Base-by-base conservation (phyloP, 2,888 invertebrate species). In the Odontomyia ornata region DNA sequence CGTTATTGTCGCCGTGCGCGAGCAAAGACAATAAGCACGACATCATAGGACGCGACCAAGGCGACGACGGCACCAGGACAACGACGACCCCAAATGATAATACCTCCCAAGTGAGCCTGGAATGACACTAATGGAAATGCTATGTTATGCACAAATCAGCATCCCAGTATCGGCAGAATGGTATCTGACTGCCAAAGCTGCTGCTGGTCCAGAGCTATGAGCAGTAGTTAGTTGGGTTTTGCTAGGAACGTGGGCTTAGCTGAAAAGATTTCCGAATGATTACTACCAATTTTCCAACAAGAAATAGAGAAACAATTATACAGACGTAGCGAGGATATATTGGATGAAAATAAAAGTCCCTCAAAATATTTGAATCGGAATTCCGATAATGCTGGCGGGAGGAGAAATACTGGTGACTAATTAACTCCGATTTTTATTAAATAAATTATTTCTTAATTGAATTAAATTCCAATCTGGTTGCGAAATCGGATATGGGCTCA, bases 61-160 rank as follows among this genome's bases (percentile, higher is more conserved):
- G 36, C 5, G 3, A 36, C 36, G 36, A 36, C 9, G 36, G 9
- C 9, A 36, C 36, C 9, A 36, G 36, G 36, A 36, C 36, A 36
- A 36, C 36, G 9, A 9, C 36, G 9, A 36, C 36, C 36, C 5
- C 36, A 9, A n/a, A 36, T 36, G 9, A 36, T 36, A 72, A n/a
- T 76, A 57, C 78, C 47, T 73, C 76, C 73, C 56, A 73, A 65
- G 72, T 76, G 30, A 76, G 73, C 64, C 36, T 73, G 76, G 76
- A 76, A 76, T 78, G 78, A 78, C 78, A 78, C 78, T 78, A 78
- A 78, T 78, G 78, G 78, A 78, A 78, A 78, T 76, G 73, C 76
- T 72, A 69, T 78, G 78, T 78, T 78, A 73, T 65, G 73, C 73
- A 36, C 73, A 60, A 60, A 73, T 73, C 73, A 57, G 60, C 60